Base-by-base conservation (phyloP, 2,113 vertebrate genomes). In the Salvelinus fontinalis region DNA sequence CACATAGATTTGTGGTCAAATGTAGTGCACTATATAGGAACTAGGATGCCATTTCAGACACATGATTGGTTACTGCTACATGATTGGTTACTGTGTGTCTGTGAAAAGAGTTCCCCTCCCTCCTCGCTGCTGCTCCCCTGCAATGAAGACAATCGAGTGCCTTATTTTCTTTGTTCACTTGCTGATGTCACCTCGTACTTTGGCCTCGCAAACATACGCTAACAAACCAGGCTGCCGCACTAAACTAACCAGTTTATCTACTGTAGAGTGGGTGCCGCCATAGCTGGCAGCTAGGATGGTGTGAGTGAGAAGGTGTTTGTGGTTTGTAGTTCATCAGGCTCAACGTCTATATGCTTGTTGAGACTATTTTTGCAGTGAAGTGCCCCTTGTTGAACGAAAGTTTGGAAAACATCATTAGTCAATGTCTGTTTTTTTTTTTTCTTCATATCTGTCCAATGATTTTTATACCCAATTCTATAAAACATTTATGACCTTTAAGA, bases 111-210 rank as follows among this genome's bases (percentile, higher is more conserved):
- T 70, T 13, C 7, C 31, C 29, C 13, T 12, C 67, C 31, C 2
- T 26, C 8, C 9, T 11, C 9, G 9, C 39, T 44, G 39, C 67
- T 59, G 14, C n/a, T 26, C 5, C n/a, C 11, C 66, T 62, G 54
- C 67, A 48, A 11, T 69, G 9, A 39, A 66, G 29, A 71, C 59
- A 71, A 39, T 49, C 48, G 8, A 26, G 22, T 65, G 22, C 5
- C 66, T 79, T 84, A 51, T 77, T 76, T 77, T 78, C 71, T 73
- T 20, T 70, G 5, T 24, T 34, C 14, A 34, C 27, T 27, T 13
- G 27, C 74, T 62, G 72, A 69, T 22, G 54, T 65, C 49, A 12
- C 73, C 29, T 69, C 76, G 84, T 76, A 74, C 74, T 39, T 73
- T 64, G 75, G 4, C 62, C 70, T 24, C n/a, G 24, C 3, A 0